Evolutionary conservation across 2,113 vertebrate species (phyloP), one percentile per base, ranked within the genome.

Genomic region (Forbesichthys agassizii): DNA sequence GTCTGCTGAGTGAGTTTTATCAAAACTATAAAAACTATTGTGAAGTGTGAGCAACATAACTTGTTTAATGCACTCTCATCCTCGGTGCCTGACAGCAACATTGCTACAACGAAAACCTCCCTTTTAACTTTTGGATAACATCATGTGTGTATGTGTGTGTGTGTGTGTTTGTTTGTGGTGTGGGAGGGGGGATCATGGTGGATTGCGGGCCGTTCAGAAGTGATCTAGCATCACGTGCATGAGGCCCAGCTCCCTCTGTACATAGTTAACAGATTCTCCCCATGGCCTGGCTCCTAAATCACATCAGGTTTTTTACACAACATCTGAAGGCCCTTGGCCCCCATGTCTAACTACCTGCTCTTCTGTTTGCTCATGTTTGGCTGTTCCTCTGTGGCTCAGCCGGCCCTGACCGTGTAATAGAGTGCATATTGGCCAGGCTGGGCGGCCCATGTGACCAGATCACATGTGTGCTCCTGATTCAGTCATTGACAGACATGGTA

Each of bases 401-500:
- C 87, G 77, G 77, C 84, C 85, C 82, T 73, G 84, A 88, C 81
- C 85, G 86, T 90, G 84, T 92, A 92, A 92, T 92, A 89, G 86
- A 89, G 80, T 74, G 66, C 88, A 86, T 91, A 89, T 86, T 92
- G 90, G 90, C 88, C 88, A 86, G 80, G 84, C 74, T 61, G 72
- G 80, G 77, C 84, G 59, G 87, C 85, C 88, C 74, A 79, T 92
- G 90, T 87, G 91, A 90, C 88, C 86, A 88, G 88, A 90, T 92
- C 88, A 92, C 88, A 91, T 88, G 93, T 94, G 95, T 94, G 93
- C 94, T 95, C 92, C 94, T 94, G 95, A 97, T 97, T 95, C 90
- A 95, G 94, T 95, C 95, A 94, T 94, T 95, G 94, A 97, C 95
- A 96, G 95, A 96, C 95, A 94, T 91, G 94, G 95, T 95, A 96